Base-by-base conservation (phyloP, 2,113 vertebrate species). In the Natator depressus region DNA sequence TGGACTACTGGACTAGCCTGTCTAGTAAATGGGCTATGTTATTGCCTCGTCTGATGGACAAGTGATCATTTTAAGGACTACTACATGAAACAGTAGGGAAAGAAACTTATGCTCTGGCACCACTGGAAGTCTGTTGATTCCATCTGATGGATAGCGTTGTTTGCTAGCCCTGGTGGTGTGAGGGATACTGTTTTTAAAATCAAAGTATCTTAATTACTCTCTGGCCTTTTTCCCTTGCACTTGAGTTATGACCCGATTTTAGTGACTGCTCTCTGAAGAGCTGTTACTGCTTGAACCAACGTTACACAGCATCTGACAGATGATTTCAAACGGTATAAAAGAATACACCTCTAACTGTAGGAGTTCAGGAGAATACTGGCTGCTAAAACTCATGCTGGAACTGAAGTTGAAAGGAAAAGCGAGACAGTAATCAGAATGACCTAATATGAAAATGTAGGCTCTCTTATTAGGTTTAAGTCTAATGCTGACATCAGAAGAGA, bases 311-410 rank as follows among this genome's bases (percentile, higher is more conserved):
- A 95, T 85, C 91, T 95, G 85, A 91, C 87, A 92, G 96, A 95
- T n/a, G 95, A 92, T 79, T 97, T 96, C 85, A 85, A 93, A 87
- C 55, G 93, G 94, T 92, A 8, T 81, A 95, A 85, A 59, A 84
- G 91, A 93, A 96, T 94, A 96, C 92, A 96, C 94, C 96, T 97
- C 95, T 96, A 97, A 97, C 95, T 91, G 90, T 94, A 92, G 89
- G 95, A 94, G 94, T 96, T 93, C 97, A 38, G 65, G 94, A 95
- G 92, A 96, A 88, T 95, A 92, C 91, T 95, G 42, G 42, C 42
- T 47, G 75, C 75, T 96, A 93, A 88, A 76, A 92, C 95, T 88
- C 89, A 54, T 94, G 92, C 95, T 96, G 94, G 96, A 97, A 96
- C 80, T 1, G 8, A 94, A 96, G 94, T 89, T 96, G 97, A 96